These are phyloP conservation scores for Zaprionus capensis DNA, from an alignment of 1,140 invertebrate species.

Conservation along the genomic window DNA sequence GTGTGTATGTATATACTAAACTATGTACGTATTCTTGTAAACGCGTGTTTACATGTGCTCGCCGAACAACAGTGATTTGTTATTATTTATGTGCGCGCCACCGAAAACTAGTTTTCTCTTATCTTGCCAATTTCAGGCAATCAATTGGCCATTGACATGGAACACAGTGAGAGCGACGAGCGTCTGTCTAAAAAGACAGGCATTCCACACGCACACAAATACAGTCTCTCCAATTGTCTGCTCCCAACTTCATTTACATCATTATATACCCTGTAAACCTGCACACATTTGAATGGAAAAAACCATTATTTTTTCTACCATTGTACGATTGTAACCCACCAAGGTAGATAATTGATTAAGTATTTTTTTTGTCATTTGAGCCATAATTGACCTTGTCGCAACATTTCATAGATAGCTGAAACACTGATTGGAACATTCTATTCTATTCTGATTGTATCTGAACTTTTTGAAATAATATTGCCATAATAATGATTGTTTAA, in stretches of 20 bases:
- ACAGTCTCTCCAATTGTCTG: constrained; percentile 15
- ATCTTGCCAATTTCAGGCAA: constrained; percentile 38
- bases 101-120: constrained; percentile 63
- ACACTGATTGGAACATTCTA: neutral
- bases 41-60: neutral
- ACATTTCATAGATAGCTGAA: neutral
- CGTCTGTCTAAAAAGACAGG: constrained; percentile 37
- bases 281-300: neutral
- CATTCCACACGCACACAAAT: constrained; percentile 49
- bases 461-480: neutral
- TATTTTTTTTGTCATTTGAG: neutral
- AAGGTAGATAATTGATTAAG: neutral
- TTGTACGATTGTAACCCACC: neutral
- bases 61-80: constrained; percentile 1
- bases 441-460: neutral
- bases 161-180: constrained; percentile 31
- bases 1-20: neutral
- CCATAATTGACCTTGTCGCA: neutral
- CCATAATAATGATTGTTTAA: neutral
- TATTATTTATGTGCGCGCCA: constrained; percentile 18
- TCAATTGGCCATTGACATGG: constrained; percentile 53
- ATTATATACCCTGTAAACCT: neutral
- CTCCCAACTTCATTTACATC: neutral
- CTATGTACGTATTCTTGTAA: neutral
- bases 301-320: neutral